Base-by-base conservation (phyloP, 2,888 invertebrate genomes). In the Halictus ligatus region DNA sequence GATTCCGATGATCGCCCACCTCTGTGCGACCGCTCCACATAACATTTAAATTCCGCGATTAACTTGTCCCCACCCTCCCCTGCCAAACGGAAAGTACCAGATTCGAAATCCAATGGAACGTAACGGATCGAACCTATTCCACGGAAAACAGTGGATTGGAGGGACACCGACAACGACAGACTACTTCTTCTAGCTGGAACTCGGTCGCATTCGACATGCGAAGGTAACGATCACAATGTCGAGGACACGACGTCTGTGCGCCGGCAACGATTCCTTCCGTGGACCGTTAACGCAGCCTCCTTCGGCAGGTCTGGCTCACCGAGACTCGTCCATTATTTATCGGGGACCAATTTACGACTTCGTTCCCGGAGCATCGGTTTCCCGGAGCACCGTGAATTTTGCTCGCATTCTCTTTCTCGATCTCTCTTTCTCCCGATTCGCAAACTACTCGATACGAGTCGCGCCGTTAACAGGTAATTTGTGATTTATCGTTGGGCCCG, bases 261-360 rank as follows among this genome's bases (percentile, higher is more conserved):
- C 80, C 75, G 77, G 35, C 67, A 43, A 75, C 46, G 58, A 67
- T 72, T 71, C 72, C 83, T 82, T 83, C 69, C 71, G 75, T 60
- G 80, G 75, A 89, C 88, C 88, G 90, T 92, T 92, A 89, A 90
- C 72, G 85, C 89, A 88, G 89, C 88, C 90, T 92, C 90, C 87
- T 91, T 64, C 89, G 81, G 71, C 80, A 71, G 80, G 64, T 82
- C 78, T 75, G 72, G 64, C 75, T 67, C 71, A 60, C 77, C 83
- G 80, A 82, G 78, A 83, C 87, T 83, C 81, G 76, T 74, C 80
- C 88, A 89, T 91, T 91, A 86, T 77, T 89, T 84, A 89, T 74
- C 29, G 50, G n/a, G 48, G 40, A 50, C 81, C 84, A 87, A 88
- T 89, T 90, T 90, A 88, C 86, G 78, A 48, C 75, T 48, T 71